Evolutionary conservation across 1,140 invertebrate species (phyloP).

Genomic region (Augochlora pura): DNA sequence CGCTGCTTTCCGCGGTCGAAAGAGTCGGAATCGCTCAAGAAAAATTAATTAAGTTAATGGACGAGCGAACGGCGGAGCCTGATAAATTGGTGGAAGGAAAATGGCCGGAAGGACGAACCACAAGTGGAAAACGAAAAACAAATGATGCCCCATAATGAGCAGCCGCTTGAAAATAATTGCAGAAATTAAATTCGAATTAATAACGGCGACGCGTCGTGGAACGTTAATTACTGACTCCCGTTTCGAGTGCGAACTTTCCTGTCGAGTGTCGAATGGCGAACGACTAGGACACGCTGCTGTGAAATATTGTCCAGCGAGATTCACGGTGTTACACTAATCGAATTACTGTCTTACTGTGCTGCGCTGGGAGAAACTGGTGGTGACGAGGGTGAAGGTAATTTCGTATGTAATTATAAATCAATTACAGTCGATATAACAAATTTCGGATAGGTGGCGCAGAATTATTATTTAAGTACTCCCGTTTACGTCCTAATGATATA

Average conservation of each 20-base stretch:
- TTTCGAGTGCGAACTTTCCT: not conserved
- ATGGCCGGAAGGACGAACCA: slow-evolving; percentile 45
- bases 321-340: not conserved
- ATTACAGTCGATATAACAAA: too few relatives aligned
- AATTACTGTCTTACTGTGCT: too few relatives aligned
- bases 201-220: slow-evolving; percentile 40
- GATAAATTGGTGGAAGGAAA: slow-evolving; percentile 48
- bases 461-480: too few relatives aligned
- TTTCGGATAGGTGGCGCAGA: too few relatives aligned
- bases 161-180: slow-evolving; percentile 56
- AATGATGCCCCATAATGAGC: slow-evolving; percentile 43
- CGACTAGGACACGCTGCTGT: not conserved
- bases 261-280: not conserved
- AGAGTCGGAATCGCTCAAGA: slow-evolving; percentile 26
- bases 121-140: slow-evolving; percentile 53
- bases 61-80: slow-evolving; percentile 12
- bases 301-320: slow-evolving; percentile 23
- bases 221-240: slow-evolving; percentile 38
- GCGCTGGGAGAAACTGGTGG: too few relatives aligned
- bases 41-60: slow-evolving; percentile 64
- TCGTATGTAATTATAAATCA: too few relatives aligned
- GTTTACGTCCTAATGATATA: too few relatives aligned
- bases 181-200: slow-evolving; percentile 59
- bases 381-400: too few relatives aligned
- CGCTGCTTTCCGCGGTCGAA: slow-evolving; percentile 20